phyloP scores from a whole-genome alignment of 2,797 vertebrate species.

The Aselliscus stoliczkanus region DNA sequence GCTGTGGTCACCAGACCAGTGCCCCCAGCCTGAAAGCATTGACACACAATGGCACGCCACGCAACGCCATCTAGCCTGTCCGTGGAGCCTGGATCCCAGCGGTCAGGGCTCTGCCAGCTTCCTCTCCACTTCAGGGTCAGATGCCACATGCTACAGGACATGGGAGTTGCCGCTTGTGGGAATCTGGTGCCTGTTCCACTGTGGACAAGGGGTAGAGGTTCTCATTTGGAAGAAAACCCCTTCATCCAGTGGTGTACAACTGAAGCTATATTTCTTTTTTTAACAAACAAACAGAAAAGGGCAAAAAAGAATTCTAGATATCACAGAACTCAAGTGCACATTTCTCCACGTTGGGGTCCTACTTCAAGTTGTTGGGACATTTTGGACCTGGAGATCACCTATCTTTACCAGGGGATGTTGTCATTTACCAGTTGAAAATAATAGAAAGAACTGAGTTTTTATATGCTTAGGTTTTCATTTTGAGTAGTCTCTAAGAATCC shows the following conservation, averaged over 20 bases:
- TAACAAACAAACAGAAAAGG: background rate
- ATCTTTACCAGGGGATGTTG: conserved; percentile 63
- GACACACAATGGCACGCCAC: conserved; percentile 94
- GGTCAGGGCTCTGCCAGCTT: conserved; percentile 63
- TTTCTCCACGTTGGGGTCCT: conserved; percentile 72
- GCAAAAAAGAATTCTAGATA: conserved; percentile 68
- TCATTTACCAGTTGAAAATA: conserved; percentile 68
- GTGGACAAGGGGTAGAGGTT: conserved; percentile 63
- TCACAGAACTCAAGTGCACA: conserved; percentile 72
- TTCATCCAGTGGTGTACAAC: conserved; percentile 69
- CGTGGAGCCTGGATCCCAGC: conserved; percentile 82
- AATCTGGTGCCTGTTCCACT: conserved; percentile 67
- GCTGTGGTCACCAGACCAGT: conserved; percentile 86
- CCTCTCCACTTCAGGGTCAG: conserved; percentile 76
- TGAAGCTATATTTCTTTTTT: conserved; percentile 69
- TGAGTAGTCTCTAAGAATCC: conserved; percentile 66
- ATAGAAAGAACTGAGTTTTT: conserved; percentile 71
- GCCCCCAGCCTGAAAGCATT: conserved; percentile 92
- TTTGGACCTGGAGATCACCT: conserved; percentile 67
- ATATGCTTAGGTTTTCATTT: conserved; percentile 63
- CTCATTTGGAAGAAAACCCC: conserved; percentile 71
- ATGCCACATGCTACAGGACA: conserved; percentile 66
- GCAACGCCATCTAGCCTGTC: conserved; percentile 91
- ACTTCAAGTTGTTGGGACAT: conserved; percentile 68
- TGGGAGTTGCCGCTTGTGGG: conserved; percentile 64